Percentiles rank a stretch among this genome's conserved stretches.
phyloP scores from a whole-genome alignment of 2,888 invertebrate genomes.

The Cephalotes varians region DNA sequence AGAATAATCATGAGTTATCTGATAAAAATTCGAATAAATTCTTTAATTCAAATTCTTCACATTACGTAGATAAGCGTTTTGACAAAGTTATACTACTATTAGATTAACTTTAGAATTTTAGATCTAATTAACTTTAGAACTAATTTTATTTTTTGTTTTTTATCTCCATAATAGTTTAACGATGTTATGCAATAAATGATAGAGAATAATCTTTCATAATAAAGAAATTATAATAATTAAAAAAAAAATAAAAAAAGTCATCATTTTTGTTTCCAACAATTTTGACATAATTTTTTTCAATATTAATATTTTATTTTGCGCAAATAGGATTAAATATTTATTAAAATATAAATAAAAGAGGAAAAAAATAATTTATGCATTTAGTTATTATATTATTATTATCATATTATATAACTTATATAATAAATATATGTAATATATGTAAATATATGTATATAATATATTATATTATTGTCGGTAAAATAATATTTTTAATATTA shows the following conservation, averaged over 20 bases:
- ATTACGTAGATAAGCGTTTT: too few species aligned
- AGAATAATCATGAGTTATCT: not conserved
- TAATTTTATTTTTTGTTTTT: not conserved
- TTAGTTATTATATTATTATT: not conserved
- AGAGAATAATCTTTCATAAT: not conserved
- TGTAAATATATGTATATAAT: not conserved
- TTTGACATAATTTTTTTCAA: not conserved
- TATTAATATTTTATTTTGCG: not conserved
- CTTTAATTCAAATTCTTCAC: slow-evolving; percentile 4
- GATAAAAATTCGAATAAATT: not conserved
- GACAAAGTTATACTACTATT: not conserved
- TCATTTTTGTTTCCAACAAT: not conserved
- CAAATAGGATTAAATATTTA: not conserved
- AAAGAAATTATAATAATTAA: not conserved
- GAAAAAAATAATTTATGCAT: not conserved
- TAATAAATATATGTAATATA: not conserved
- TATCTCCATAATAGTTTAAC: not conserved
- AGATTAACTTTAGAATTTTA: not conserved
- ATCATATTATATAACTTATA: not conserved
- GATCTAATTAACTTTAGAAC: too few species aligned
- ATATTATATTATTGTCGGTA: too few species aligned
- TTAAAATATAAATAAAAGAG: not conserved
- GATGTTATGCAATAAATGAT: not conserved
- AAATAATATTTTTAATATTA: slow-evolving; percentile 1
- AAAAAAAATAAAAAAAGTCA: not conserved